Evolutionary conservation across 1,140 invertebrate genomes (phyloP).

Genomic region (Diorhabda elongata): DNA sequence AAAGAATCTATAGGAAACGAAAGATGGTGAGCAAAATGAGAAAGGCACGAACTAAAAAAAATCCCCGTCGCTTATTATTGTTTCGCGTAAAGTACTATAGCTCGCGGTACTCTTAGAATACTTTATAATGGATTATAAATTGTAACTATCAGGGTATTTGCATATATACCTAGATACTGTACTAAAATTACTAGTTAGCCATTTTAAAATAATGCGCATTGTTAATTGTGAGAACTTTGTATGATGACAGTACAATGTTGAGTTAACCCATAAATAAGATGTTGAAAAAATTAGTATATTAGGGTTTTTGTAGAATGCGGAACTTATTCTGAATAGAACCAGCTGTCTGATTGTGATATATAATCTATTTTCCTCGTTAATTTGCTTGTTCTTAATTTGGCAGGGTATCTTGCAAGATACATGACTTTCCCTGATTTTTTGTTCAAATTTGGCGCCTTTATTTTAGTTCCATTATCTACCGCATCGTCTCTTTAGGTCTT

Average conservation of each 20-base stretch:
- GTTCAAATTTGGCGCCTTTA: too few relatives aligned
- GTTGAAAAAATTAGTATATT: too few relatives aligned
- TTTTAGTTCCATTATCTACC: too few relatives aligned
- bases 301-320: too few relatives aligned
- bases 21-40: conserved; percentile 10
- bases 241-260: neutral
- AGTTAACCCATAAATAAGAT: too few relatives aligned
- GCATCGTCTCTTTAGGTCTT: too few relatives aligned
- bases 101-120: conserved; percentile 10
- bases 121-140: conserved; percentile 21
- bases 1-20: conserved; percentile 11
- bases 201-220: conserved; percentile 7
- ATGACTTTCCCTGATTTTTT: too few relatives aligned
- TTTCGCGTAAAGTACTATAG: conserved; percentile 11
- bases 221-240: conserved; percentile 9
- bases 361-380: too few relatives aligned
- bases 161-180: conserved; percentile 12
- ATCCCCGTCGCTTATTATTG: conserved; percentile 13
- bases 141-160: conserved; percentile 20
- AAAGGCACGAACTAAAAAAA: conserved; percentile 10
- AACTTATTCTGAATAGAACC: too few relatives aligned
- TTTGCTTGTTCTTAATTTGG: too few relatives aligned
- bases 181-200: conserved; percentile 6
- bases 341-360: too few relatives aligned
- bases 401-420: too few relatives aligned